These are phyloP conservation scores for Crocodylus rhombifer DNA, from an alignment of 2,797 vertebrate species.

Conservation along the genomic window DNA sequence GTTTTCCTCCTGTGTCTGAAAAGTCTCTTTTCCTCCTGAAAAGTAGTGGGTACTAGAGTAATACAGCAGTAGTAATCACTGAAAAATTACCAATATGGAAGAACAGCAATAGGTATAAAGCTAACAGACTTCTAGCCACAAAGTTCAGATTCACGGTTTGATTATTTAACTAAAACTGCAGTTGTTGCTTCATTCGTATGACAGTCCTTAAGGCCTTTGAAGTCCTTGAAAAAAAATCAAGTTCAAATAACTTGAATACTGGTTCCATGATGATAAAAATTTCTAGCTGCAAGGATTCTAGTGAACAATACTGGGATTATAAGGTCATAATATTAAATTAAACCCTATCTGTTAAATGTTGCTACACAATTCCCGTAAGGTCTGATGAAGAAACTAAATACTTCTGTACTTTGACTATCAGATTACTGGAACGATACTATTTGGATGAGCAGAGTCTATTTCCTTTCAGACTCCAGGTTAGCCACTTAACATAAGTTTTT, in stretches of 20 bases:
- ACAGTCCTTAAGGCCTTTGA: not conserved
- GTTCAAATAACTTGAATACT: not conserved
- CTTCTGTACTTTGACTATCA: not conserved
- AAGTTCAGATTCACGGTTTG: not conserved
- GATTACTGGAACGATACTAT: not conserved
- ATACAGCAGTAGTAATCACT: not conserved
- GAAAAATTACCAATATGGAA: not conserved
- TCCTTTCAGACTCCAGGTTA: not conserved
- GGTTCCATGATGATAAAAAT: not conserved
- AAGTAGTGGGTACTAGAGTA: not conserved
- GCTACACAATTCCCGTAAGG: not conserved
- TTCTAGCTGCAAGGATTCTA: not conserved
- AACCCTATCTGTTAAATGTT: not conserved
- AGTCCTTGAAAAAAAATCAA: not conserved
- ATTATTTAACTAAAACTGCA: not conserved
- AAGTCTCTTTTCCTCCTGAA: not conserved
- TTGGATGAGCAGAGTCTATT: not conserved
- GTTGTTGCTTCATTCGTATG: not conserved
- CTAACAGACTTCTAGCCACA: not conserved
- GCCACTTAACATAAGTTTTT: not conserved
- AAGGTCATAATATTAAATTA: not conserved
- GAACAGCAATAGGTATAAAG: not conserved
- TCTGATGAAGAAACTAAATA: not conserved
- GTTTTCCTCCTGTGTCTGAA: not conserved
- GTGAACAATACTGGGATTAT: not conserved